These are phyloP conservation scores for Luffia ferchaultella DNA, from an alignment of 2,888 invertebrate species.

Conservation along the genomic window DNA sequence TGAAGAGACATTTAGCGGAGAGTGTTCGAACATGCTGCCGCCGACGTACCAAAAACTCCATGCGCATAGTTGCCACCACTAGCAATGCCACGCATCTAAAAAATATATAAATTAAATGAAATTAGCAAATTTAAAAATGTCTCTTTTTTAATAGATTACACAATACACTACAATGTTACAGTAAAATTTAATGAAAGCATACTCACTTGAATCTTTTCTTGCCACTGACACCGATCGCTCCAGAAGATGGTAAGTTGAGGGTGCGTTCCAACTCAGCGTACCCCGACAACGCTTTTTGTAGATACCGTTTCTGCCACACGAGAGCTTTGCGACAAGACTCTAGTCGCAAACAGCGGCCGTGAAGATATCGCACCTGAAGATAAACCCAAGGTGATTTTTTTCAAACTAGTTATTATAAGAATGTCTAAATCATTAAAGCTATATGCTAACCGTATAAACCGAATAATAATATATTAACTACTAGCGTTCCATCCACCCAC, in stretches of 20 bases:
- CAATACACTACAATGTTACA: no score
- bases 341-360: slow-evolving; percentile 72
- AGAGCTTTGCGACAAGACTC: slow-evolving; percentile 90
- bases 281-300: slow-evolving; percentile 72
- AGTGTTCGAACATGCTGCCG: slow-evolving; percentile 29
- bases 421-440: no score
- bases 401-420: no score
- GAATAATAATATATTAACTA: no score
- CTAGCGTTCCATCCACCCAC: no score
- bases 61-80: slow-evolving; percentile 33
- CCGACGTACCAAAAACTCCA: slow-evolving; percentile 45
- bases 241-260: slow-evolving; percentile 24
- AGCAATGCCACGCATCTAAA: slow-evolving; percentile 31
- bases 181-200: no score
- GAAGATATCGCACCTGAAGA: slow-evolving; percentile 47
- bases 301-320: slow-evolving; percentile 89
- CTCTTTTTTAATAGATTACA: no score
- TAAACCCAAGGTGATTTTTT: neutral
- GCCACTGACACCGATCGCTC: slow-evolving; percentile 19
- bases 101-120: no score
- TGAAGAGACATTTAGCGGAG: slow-evolving; percentile 10
- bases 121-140: no score
- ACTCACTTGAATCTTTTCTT: slow-evolving; percentile 40
- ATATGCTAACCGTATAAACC: no score
- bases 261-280: slow-evolving; percentile 62